phyloP scores from a whole-genome alignment of 2,797 vertebrate species.

The Hoplostethus atlanticus region DNA sequence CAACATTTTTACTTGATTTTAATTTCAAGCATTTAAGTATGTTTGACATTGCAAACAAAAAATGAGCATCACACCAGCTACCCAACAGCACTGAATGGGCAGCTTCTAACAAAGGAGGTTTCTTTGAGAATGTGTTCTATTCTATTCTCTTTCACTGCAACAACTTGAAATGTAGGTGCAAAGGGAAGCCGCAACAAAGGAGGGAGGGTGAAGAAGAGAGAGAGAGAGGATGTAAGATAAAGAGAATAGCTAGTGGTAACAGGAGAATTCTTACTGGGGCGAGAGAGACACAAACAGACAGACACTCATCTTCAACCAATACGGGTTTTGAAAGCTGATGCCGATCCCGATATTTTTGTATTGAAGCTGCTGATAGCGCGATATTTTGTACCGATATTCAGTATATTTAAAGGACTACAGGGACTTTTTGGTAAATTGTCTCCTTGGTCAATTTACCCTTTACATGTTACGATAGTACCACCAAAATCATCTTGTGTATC shows the following conservation, averaged over 20 bases:
- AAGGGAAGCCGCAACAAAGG: conserved; percentile 62
- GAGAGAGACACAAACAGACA: conserved; percentile 7
- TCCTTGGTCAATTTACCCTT: no score
- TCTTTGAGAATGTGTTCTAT: conserved; percentile 37
- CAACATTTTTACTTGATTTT: neutral
- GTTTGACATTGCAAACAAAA: neutral
- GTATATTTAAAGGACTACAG: neutral
- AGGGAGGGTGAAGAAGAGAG: conserved; percentile 31
- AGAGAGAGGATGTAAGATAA: conserved; percentile 41
- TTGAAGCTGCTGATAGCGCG: conserved; percentile 3
- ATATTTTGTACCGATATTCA: conserved; percentile 4
- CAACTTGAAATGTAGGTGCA: conserved; percentile 59
- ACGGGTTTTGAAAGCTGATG: conserved; percentile 16
- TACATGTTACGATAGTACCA: no score
- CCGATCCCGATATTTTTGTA: conserved; percentile 4
- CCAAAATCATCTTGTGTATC: no score
- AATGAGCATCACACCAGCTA: neutral
- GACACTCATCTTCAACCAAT: neutral
- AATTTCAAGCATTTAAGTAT: neutral
- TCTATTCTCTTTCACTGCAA: conserved; percentile 46
- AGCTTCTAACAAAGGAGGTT: neutral
- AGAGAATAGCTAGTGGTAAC: conserved; percentile 41
- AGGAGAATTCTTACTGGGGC: conserved; percentile 16
- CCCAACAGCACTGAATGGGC: neutral
- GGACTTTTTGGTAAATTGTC: no score